Evolutionary conservation across 2,113 vertebrate genomes (phyloP).

Genomic region (Hemicordylus capensis): DNA sequence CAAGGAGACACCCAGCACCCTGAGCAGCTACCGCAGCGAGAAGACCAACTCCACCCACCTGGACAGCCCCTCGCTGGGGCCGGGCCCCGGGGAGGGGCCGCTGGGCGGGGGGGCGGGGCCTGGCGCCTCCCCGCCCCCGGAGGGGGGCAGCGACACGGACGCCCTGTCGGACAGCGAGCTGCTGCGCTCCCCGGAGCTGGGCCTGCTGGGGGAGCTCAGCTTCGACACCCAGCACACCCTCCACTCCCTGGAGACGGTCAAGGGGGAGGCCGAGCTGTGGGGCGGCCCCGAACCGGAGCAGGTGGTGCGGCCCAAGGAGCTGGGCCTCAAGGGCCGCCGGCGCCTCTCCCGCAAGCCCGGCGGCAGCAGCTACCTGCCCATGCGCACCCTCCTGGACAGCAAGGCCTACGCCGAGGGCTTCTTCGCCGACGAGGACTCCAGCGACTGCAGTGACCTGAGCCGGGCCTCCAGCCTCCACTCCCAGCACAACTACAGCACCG

Average conservation of each 20-base stretch:
- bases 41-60: constrained; percentile 90
- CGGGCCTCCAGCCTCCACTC: constrained; percentile 87
- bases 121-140: neutral
- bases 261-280: constrained; percentile 49
- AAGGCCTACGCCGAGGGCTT: constrained; percentile 85
- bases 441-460: constrained; percentile 83
- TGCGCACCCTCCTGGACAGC: constrained; percentile 79
- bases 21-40: constrained; percentile 91
- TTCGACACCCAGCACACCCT: constrained; percentile 70
- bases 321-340: constrained; percentile 82
- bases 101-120: neutral
- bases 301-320: constrained; percentile 89
- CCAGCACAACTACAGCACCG: constrained; percentile 85
- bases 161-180: constrained; percentile 83
- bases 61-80: constrained; percentile 83
- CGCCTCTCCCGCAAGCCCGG: constrained; percentile 74
- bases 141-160: constrained; percentile 83
- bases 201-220: constrained; percentile 26
- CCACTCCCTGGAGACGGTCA: constrained; percentile 63
- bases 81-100: neutral
- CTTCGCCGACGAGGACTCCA: constrained; percentile 87
- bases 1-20: constrained; percentile 84
- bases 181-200: constrained; percentile 73
- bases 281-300: constrained; percentile 74
- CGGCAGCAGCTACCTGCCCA: constrained; percentile 82